Evolutionary conservation across 2,113 vertebrate species (phyloP).

Genomic region (Hypanus sabinus): DNA sequence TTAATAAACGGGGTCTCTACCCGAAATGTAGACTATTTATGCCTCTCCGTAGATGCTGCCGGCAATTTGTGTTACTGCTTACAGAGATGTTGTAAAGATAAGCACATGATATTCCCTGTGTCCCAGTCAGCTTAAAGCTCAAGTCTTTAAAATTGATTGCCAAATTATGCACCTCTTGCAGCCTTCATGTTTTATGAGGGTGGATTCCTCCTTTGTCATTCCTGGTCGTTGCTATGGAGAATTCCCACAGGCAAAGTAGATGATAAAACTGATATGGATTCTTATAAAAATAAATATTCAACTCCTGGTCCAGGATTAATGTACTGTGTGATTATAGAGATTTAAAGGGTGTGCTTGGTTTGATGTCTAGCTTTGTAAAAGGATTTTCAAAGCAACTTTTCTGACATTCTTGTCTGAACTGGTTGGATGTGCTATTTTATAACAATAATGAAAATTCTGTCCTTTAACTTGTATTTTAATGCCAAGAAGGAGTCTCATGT

Average conservation of each 20-base stretch:
- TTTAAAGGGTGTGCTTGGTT: background rate
- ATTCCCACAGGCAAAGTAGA: background rate
- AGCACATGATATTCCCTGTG: too few relatives aligned
- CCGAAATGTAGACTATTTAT: too few relatives aligned
- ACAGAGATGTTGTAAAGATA: too few relatives aligned
- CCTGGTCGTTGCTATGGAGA: background rate
- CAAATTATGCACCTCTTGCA: too few relatives aligned
- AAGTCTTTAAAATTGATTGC: too few relatives aligned
- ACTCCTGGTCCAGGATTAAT: background rate
- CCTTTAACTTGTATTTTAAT: background rate
- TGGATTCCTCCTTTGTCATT: background rate
- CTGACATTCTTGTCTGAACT: background rate
- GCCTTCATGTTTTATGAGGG: too few relatives aligned
- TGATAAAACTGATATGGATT: background rate
- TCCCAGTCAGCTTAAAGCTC: too few relatives aligned
- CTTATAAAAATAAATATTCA: background rate
- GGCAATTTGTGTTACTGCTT: too few relatives aligned
- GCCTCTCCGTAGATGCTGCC: too few relatives aligned
- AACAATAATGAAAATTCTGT: background rate
- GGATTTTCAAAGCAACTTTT: background rate
- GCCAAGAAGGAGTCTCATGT: background rate
- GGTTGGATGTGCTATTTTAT: background rate
- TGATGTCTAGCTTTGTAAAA: background rate
- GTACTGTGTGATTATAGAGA: background rate
- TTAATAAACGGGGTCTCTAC: too few relatives aligned